Evolutionary conservation across 2,888 invertebrate genomes (phyloP), one percentile per base, ranked within the genome.

Genomic region (Polietes domitor): DNA sequence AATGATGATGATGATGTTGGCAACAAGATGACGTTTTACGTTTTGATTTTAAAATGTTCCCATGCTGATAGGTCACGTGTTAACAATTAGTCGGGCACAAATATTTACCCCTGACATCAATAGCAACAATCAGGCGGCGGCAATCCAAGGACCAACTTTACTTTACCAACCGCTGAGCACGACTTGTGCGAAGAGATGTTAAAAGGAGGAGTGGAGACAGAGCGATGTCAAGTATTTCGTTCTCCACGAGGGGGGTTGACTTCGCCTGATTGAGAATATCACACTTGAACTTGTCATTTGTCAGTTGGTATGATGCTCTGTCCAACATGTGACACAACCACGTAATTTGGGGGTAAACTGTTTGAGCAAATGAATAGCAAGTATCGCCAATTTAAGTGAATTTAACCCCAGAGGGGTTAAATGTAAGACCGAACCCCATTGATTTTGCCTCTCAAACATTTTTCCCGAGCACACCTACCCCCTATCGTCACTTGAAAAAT

Each of bases 11-110:
- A 21, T 7, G 5, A 21, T 55, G 61, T 9, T 28, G 26, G n/a
- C 12, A 24, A 58, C 0, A 80, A 65, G 76, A 65, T 55, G 77
- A 80, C 17, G 71, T n/a, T n/a, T n/a, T n/a, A 17, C 50, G 53
- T 71, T 76, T 68, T 84, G 84, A 84, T 81, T 84, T 84, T 76
- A 68, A 72, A 76, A 84, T 77, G 78, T 84, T 85, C 78, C 80
- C 83, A 81, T 83, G 89, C 88, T 89, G 90, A 90, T 90, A 90
- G 87, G 87, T 87, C 91, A 90, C 90, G 90, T 90, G 91, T 87
- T 88, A 86, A 87, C 91, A 90, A 90, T 90, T 90, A 90, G 87
- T 89, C 88, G 88, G 86, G 73, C 68, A 86, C 84, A 87, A 87
- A 87, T 86, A 87, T 87, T 87, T 86, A 85, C 75, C 80, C 82